Evolutionary conservation across 2,797 vertebrate species (phyloP).

Genomic region (Borostomias antarcticus): DNA sequence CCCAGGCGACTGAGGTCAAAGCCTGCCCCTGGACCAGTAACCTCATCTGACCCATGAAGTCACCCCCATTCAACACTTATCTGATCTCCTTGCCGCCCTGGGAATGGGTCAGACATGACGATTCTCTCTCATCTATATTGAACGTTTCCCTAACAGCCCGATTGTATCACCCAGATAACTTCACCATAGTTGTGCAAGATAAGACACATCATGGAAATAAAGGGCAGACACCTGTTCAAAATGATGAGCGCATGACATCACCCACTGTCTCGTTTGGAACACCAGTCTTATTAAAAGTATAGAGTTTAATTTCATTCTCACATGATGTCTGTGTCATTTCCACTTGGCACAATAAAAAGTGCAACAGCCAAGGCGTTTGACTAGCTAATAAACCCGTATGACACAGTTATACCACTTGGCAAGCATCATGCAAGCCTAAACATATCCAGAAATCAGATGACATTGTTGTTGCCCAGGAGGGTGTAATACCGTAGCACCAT

Average conservation of each 20-base stretch:
- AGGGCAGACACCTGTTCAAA: background rate
- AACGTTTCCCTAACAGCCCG: slow-evolving; percentile 8
- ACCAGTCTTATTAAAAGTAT: background rate
- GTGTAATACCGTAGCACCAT: slow-evolving; percentile 27
- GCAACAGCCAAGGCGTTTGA: background rate
- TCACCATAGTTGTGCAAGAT: slow-evolving; percentile 26
- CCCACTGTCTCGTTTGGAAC: background rate
- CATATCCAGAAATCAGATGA: background rate
- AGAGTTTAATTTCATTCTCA: background rate
- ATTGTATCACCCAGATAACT: slow-evolving; percentile 37
- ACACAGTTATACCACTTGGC: background rate
- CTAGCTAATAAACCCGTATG: background rate
- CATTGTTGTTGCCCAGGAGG: too few species aligned
- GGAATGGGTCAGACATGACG: slow-evolving; percentile 29
- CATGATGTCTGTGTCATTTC: background rate
- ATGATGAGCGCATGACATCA: background rate
- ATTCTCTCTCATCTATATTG: slow-evolving; percentile 17
- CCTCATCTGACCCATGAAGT: slow-evolving; percentile 71
- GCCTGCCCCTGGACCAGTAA: slow-evolving; percentile 60
- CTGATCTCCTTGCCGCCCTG: slow-evolving; percentile 47
- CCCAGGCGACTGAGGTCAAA: slow-evolving; percentile 61
- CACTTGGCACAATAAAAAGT: background rate
- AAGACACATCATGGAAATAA: background rate
- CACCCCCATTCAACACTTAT: slow-evolving; percentile 60
- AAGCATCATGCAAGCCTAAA: background rate